Evolutionary conservation across 2,888 invertebrate genomes (phyloP).

Genomic region (Gibbula magus): DNA sequence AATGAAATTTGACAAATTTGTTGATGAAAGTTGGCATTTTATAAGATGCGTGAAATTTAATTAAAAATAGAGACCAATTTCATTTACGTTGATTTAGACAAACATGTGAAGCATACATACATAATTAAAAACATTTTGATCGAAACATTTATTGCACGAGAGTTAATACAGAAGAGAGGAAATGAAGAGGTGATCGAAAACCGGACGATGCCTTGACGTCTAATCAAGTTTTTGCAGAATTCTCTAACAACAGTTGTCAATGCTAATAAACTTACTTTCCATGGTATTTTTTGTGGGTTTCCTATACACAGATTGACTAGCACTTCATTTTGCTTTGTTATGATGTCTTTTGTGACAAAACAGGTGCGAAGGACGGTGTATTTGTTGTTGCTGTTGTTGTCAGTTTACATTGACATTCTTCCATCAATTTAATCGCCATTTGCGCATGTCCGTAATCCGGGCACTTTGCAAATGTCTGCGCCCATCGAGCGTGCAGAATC

Average conservation of each 20-base stretch:
- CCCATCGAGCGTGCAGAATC: not conserved
- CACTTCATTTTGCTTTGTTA: not conserved
- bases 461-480: conserved; percentile 17
- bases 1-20: no score
- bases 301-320: not conserved
- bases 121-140: no score
- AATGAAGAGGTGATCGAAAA: not conserved
- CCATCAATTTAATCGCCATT: conserved; percentile 26
- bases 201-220: not conserved
- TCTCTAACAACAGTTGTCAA: not conserved
- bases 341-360: not conserved
- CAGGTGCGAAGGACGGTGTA: not conserved
- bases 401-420: conserved; percentile 45
- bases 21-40: no score
- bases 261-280: conserved; percentile 12
- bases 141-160: no score
- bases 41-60: no score
- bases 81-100: no score
- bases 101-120: no score
- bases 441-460: conserved; percentile 24
- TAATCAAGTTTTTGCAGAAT: not conserved
- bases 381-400: conserved; percentile 36
- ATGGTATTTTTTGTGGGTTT: not conserved
- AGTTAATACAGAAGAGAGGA: no score
- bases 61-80: no score